phyloP scores from a whole-genome alignment of 2,113 vertebrate genomes.

The Scytalopus superciliaris region DNA sequence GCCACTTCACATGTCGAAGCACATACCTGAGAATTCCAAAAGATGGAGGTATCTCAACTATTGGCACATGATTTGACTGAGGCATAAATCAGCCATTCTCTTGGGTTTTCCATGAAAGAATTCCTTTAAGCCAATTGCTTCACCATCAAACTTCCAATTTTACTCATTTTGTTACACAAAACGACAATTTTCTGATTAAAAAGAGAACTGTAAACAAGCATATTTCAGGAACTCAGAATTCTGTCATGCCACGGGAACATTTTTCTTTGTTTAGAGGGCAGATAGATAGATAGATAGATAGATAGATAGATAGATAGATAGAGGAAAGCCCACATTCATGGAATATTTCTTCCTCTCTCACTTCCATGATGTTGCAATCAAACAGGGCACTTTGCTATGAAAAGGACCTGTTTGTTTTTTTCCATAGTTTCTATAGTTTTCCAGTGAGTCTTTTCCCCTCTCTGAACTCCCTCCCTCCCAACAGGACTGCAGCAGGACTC shows the following conservation, averaged over 20 bases:
- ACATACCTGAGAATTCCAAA: neutral
- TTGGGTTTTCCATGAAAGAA: neutral
- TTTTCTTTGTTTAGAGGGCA: neutral
- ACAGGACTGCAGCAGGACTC: neutral
- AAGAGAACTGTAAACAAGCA: neutral
- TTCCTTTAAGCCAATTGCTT: neutral
- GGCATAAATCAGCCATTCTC: neutral
- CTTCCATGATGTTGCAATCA: neutral
- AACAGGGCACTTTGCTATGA: neutral
- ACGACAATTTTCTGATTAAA: neutral
- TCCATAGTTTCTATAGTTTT: neutral
- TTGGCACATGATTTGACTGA: neutral
- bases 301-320: neutral
- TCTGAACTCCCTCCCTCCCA: neutral
- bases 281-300: neutral
- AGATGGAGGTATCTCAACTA: neutral
- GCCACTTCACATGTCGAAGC: neutral
- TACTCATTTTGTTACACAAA: neutral
- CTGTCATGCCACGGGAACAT: neutral
- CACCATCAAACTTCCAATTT: neutral
- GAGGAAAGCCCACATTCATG: neutral
- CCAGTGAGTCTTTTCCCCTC: neutral
- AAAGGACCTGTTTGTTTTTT: neutral
- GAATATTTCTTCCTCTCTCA: neutral
- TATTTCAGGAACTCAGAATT: neutral